Percentiles rank a stretch among this genome's conserved stretches.
These are phyloP conservation scores for Battus philenor DNA, from an alignment of 1,140 invertebrate genomes.

Conservation along the genomic window DNA sequence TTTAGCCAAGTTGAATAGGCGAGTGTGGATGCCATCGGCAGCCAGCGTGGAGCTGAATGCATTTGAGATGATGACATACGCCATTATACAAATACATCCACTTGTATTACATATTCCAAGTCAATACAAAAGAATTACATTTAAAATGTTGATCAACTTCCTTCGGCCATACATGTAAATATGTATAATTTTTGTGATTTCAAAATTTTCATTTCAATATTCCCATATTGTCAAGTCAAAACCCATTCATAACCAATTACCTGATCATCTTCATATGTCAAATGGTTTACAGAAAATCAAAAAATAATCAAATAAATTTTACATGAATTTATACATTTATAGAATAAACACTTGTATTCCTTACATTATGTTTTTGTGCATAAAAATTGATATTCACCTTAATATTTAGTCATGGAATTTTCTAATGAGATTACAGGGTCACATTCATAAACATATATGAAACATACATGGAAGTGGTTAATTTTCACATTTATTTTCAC, in stretches of 20 bases:
- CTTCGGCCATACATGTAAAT: constrained; percentile 43
- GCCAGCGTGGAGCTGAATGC: neutral
- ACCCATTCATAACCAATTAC: neutral
- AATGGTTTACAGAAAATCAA: no score
- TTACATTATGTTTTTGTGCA: constrained; percentile 66
- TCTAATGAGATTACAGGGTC: constrained; percentile 1
- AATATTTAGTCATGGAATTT: constrained; percentile 12
- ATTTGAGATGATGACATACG: constrained; percentile 20
- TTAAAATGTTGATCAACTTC: constrained; percentile 67
- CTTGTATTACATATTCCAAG: constrained; percentile 33
- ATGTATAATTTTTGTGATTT: constrained; percentile 62
- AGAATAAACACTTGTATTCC: constrained; percentile 21
- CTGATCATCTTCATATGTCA: no score
- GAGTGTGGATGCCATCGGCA: no score
- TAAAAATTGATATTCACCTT: constrained; percentile 8
- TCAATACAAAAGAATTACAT: constrained; percentile 45
- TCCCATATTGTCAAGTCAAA: constrained; percentile 11
- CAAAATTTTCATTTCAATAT: constrained; percentile 45
- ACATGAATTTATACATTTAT: constrained; percentile 15
- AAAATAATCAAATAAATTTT: no score
- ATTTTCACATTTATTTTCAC: constrained; percentile 29
- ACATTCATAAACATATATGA: neutral
- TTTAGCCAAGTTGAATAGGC: no score
- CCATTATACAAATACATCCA: constrained; percentile 35
- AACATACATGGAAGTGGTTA: constrained; percentile 45